These are phyloP conservation scores for Beroe ovata DNA, from an alignment of 37 sponge, comb jelly and placozoan species.

Conservation along the genomic window DNA sequence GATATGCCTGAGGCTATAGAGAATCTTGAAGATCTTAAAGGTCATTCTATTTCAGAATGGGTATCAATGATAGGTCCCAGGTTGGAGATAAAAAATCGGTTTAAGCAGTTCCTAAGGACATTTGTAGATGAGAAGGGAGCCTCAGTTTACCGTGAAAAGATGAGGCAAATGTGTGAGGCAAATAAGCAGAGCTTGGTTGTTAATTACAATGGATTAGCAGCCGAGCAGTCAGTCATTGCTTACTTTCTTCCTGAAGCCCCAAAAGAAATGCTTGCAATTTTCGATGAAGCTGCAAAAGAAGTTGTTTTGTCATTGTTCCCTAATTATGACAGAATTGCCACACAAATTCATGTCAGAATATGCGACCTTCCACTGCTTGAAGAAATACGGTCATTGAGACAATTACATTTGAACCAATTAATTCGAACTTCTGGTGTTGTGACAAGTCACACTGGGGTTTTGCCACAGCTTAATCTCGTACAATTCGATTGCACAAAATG, in stretches of 20 bases:
- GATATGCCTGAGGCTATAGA: constrained; percentile 85
- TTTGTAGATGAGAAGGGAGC: constrained; percentile 82
- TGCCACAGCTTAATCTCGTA: constrained; percentile 95
- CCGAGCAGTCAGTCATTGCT: constrained; percentile 82
- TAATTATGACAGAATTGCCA: constrained; percentile 87
- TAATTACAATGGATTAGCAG: constrained; percentile 87
- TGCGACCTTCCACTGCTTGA: constrained; percentile 96
- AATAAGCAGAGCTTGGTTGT: constrained; percentile 92
- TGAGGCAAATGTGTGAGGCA: constrained; percentile 95
- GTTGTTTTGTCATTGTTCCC: constrained; percentile 92
- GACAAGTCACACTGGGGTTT: constrained; percentile 88
- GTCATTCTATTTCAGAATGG: constrained; percentile 97
- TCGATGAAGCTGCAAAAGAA: constrained; percentile 98
- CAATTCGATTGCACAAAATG: constrained; percentile 97
- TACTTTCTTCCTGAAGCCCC: constrained; percentile 99
- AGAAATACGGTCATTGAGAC: constrained; percentile 93
- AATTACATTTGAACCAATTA: constrained; percentile 96
- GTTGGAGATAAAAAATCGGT: constrained; percentile 92
- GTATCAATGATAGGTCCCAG: constrained; percentile 94
- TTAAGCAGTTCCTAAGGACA: constrained; percentile 89
- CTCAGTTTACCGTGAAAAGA: constrained; percentile 89
- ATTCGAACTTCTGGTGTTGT: constrained; percentile 94
- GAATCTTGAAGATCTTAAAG: constrained; percentile 94
- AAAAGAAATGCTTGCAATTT: constrained; percentile 90
- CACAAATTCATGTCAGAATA: constrained; percentile 89